Base-by-base conservation (phyloP, 2,113 vertebrate genomes). In the Prolemur simus region DNA sequence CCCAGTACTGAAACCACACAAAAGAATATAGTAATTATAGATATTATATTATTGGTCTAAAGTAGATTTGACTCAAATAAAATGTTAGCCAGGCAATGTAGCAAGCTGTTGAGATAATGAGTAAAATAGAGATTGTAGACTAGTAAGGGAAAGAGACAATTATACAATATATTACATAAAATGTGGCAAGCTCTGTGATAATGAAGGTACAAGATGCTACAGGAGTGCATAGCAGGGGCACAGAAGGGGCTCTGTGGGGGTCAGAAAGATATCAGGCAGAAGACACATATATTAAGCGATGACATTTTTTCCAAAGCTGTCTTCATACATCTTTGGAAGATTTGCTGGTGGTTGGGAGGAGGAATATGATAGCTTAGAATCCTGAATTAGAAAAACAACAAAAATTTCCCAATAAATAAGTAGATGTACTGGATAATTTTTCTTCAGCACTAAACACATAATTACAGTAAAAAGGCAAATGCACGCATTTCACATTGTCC, bases 371-470 rank as follows among this genome's bases (percentile, higher is more conserved):
- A 34, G n/a, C 73, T 85, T 47, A 93, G n/a, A 85, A 77, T 66
- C 20, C 73, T 82, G 60, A 90, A n/a, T 87, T 84, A 68, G 47
- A 95, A 96, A 54, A 76, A 58, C 21, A 94, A 73, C 21, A 87
- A 73, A 76, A 71, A 80, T 27, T 80, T 60, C n/a, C 32, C 42
- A 25, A 25, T 20, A 85, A 77, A 47, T 85, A 87, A 56, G 74
- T 74, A 54, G 14, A 37, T 2, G 2, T 42, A 47, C 11, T 54
- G 4, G 12, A n/a, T 71, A 39, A 29, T 60, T 95, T 81, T 82
- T 77, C 21, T 78, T 49, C 45, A 58, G 56, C 34, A 54, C 56
- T 32, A 90, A 83, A 54, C 21, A 77, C 6, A 71, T 45, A 52
- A 85, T 81, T 71, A 52, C 25, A 74, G 63, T 49, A 6, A 87